These are phyloP conservation scores for Eumacrocentrus americanus DNA, from an alignment of 2,888 invertebrate genomes.

Conservation along the genomic window DNA sequence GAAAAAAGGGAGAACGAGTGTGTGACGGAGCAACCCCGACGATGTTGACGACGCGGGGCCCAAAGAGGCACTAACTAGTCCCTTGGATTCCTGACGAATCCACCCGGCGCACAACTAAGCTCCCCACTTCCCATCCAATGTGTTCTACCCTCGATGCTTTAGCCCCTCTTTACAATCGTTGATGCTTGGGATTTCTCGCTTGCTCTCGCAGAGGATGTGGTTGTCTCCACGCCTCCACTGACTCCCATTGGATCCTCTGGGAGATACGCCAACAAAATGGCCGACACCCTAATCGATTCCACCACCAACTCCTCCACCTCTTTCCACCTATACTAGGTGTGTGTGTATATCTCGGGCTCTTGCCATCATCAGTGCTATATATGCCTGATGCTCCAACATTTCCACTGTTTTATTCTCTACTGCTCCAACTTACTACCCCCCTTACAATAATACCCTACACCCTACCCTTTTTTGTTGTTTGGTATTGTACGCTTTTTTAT, in stretches of 20 bases:
- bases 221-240: conserved; percentile 52
- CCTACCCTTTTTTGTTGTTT: too few relatives aligned
- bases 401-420: too few relatives aligned
- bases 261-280: conserved; percentile 57
- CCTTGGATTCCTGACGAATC: conserved; percentile 28
- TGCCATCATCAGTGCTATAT: too few relatives aligned
- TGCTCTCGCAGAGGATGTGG: conserved; percentile 33
- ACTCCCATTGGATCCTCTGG: conserved; percentile 41
- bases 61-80: conserved; percentile 56
- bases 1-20: too few relatives aligned
- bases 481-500: too few relatives aligned
- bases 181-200: conserved; percentile 13
- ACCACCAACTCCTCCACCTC: conserved; percentile 37
- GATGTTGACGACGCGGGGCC: conserved; percentile 56
- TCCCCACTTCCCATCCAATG: conserved; percentile 16
- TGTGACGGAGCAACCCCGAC: conserved; percentile 37
- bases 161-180: conserved; percentile 5
- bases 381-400: too few relatives aligned
- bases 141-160: conserved; percentile 23
- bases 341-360: too few relatives aligned
- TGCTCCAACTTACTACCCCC: too few relatives aligned
- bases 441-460: too few relatives aligned
- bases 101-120: conserved; percentile 16
- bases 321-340: conserved; percentile 13
- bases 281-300: conserved; percentile 58